phyloP scores from a whole-genome alignment of 1,140 invertebrate species.

The Drosophila mojavensis region DNA sequence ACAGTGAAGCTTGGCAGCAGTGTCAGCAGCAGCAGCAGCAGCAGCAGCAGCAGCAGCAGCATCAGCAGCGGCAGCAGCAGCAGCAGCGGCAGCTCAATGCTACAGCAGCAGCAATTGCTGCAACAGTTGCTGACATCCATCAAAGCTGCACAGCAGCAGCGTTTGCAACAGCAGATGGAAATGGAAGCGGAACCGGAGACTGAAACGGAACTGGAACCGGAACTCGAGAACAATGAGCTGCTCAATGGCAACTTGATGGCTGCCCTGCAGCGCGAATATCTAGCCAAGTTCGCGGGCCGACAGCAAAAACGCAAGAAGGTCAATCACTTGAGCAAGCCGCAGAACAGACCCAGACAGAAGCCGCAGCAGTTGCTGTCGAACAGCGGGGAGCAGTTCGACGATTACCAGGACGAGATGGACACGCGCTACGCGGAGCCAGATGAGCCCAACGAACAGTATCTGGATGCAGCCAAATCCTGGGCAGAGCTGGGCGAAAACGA shows the following conservation, averaged over 20 bases:
- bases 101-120: conserved; percentile 43
- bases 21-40: conserved; percentile 44
- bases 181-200: background rate
- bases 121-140: conserved; percentile 57
- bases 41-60: conserved; percentile 27
- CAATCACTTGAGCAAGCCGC: background rate
- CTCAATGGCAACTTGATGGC: conserved; percentile 67
- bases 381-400: conserved; percentile 46
- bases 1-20: conserved; percentile 32
- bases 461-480: conserved; percentile 18
- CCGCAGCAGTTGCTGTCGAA: conserved; percentile 12
- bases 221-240: conserved; percentile 57
- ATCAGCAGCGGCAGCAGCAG: conserved; percentile 50
- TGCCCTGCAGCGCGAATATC: conserved; percentile 66
- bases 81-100: conserved; percentile 13
- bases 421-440: conserved; percentile 14
- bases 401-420: conserved; percentile 41
- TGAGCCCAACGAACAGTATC: background rate
- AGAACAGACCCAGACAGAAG: background rate
- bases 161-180: conserved; percentile 5
- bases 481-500: conserved; percentile 21
- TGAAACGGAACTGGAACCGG: conserved; percentile 17
- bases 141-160: conserved; percentile 22
- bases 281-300: conserved; percentile 45
- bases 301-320: conserved; percentile 60